Evolutionary conservation across 1,140 invertebrate species (phyloP).

Genomic region (Brachionus sp.): DNA sequence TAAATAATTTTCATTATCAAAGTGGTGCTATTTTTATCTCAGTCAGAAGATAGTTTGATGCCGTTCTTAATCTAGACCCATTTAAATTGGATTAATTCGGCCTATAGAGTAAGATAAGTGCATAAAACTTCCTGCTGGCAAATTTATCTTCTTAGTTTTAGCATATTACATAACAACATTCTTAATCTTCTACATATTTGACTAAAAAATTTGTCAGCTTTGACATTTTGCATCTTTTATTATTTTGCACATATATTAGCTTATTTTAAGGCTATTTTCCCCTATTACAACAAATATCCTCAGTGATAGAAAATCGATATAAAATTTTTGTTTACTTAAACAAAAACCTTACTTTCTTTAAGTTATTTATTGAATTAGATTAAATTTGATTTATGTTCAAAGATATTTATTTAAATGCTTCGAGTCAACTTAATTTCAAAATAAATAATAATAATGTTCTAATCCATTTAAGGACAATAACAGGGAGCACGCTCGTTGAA

Average conservation of each 20-base stretch:
- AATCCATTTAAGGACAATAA: not conserved
- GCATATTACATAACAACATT: not conserved
- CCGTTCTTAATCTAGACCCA: not conserved
- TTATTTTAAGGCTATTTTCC: not conserved
- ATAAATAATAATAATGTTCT: not conserved
- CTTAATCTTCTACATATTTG: not conserved
- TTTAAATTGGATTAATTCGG: not conserved
- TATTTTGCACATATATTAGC: not conserved
- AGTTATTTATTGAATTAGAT: not conserved
- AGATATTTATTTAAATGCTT: not conserved
- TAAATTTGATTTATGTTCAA: not conserved
- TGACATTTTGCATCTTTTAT: not conserved
- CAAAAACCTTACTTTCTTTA: not conserved
- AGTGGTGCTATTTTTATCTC: not conserved
- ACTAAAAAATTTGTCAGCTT: not conserved
- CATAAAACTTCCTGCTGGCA: not conserved
- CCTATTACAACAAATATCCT: no score
- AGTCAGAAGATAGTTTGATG: not conserved
- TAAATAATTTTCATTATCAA: not conserved
- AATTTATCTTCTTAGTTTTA: not conserved
- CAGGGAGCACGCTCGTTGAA: not conserved
- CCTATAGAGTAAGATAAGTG: not conserved
- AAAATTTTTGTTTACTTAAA: not conserved
- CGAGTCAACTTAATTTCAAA: not conserved
- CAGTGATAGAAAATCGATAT: not conserved